Base-by-base conservation (phyloP, 2,797 vertebrate genomes). In the Leptodactylus fallax region DNA sequence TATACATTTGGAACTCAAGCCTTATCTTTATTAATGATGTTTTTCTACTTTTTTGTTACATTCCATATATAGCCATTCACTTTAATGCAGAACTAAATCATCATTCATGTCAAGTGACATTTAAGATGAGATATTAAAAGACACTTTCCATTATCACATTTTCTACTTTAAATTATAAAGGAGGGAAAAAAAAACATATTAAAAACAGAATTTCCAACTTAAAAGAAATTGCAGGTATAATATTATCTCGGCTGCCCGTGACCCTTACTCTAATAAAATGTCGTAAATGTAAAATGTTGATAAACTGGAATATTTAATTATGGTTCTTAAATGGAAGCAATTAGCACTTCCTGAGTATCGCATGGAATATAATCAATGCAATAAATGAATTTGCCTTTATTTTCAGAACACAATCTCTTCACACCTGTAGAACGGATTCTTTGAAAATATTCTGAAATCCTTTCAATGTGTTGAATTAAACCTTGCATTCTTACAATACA, bases 281-380 rank as follows among this genome's bases (percentile, higher is more conserved):
- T 17, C 8, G n/a, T 17, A 4, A 51, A n/a, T 23, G 65, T 61
- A 60, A 77, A 65, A 77, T 85, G 72, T 61, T 78, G 83, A 16
- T 79, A 55, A 79, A 86, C 85, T 69, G 23, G 11, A 79, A 81
- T 53, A 77, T 74, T 87, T 82, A 76, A 77, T 82, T 65, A 87
- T 17, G 51, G 56, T 82, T 17, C 49, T 67, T 56, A 51, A 87
- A 79, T 36, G 36, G 71, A 87, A 77, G 58, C 55, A 83, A 77
- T 87, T 87, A 83, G 58, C 58, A 87, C 80, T 76, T 61, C 1
- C 67, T n/a, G 12, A 87, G 55, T 27, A 82, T 81, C 1, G 3
- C 7, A 27, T 7, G 81, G 19, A 82, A 87, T 65, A 58, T 63
- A 65, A 77, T 74, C 8, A 80, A 74, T 7, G 10, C 13, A 86